These are phyloP conservation scores for Melospiza melodia DNA, from an alignment of 2,113 vertebrate genomes.

Conservation along the genomic window DNA sequence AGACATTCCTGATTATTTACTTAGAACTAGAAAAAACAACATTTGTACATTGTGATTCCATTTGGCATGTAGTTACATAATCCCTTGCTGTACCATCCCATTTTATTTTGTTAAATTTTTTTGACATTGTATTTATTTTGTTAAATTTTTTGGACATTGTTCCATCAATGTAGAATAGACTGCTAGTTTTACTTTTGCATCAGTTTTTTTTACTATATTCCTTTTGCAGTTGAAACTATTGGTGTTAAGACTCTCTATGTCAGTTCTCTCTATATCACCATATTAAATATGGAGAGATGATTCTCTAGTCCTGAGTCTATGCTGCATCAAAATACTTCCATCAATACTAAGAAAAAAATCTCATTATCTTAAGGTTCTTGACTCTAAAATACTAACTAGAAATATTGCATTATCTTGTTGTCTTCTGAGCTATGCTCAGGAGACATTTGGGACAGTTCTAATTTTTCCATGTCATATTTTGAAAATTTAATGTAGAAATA, in stretches of 20 bases:
- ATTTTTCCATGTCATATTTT: neutral
- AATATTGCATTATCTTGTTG: neutral
- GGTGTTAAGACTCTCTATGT: neutral
- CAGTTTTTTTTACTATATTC: neutral
- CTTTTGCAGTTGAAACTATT: neutral
- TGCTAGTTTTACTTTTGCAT: neutral
- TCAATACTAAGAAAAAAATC: neutral
- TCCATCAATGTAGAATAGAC: neutral
- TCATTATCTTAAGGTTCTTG: neutral
- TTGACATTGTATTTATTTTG: neutral
- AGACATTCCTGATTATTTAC: neutral
- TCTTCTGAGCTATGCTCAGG: neutral
- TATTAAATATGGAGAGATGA: neutral
- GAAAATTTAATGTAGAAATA: neutral
- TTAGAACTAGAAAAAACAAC: neutral
- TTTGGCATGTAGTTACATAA: neutral
- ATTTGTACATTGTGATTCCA: neutral
- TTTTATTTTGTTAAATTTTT: neutral
- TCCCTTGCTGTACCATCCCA: neutral
- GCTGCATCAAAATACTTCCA: neutral
- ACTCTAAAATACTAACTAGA: neutral
- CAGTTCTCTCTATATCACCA: neutral
- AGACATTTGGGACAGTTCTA: neutral
- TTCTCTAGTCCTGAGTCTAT: neutral
- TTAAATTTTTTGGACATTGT: neutral